Evolutionary conservation across 2,797 vertebrate genomes (phyloP).

Genomic region (Vireo griseus): DNA sequence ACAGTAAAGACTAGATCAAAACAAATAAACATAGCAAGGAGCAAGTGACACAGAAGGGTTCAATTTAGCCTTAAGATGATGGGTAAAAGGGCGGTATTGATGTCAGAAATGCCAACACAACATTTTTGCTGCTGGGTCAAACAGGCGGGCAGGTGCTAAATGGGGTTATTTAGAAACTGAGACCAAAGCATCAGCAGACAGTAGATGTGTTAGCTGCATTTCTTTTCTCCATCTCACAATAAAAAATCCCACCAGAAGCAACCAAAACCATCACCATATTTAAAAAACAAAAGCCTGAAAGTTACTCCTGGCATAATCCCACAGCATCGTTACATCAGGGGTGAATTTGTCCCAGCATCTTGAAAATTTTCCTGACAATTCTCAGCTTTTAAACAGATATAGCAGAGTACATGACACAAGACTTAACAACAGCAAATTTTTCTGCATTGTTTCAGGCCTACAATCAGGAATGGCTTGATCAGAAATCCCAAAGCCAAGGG

Average conservation of each 20-base stretch:
- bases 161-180: conserved; percentile 5
- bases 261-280: not conserved
- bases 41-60: conserved; percentile 11
- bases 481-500: not conserved
- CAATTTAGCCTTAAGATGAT: conserved; percentile 28
- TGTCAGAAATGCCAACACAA: conserved; percentile 34
- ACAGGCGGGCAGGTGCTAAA: not conserved
- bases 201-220: not conserved
- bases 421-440: not conserved
- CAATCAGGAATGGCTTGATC: not conserved
- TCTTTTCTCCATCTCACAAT: not conserved
- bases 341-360: not conserved
- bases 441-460: not conserved
- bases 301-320: not conserved
- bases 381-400: not conserved
- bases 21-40: not conserved
- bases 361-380: not conserved
- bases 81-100: not conserved
- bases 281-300: not conserved
- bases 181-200: not conserved
- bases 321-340: not conserved
- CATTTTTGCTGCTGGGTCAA: conserved; percentile 18
- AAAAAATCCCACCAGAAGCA: not conserved
- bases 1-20: conserved; percentile 1
- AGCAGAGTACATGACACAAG: not conserved